Conservation (phyloP, 2,888 invertebrate species). For the Apodemia zela region DNA sequence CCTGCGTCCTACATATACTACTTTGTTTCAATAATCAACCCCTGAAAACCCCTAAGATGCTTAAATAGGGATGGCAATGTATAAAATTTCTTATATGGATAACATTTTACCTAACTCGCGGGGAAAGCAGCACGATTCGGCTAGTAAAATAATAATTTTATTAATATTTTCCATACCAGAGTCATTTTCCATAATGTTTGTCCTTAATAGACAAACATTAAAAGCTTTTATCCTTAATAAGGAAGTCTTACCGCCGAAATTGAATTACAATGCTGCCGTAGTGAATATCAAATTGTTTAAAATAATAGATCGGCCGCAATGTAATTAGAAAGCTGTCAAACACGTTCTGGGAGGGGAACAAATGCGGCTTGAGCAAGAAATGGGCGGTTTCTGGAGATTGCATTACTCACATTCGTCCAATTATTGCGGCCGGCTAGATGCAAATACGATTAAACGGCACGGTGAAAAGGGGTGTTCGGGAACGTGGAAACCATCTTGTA, state of each 20-base stretch:
- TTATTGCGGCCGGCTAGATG: background rate
- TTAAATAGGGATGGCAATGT: too few relatives aligned
- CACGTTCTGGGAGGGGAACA: background rate
- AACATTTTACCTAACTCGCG: too few relatives aligned
- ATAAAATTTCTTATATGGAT: too few relatives aligned
- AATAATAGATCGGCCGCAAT: conserved; percentile 9
- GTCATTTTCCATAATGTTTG: too few relatives aligned
- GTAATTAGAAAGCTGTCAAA: conserved; percentile 7
- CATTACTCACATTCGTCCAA: conserved; percentile 1
- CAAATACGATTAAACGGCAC: conserved; percentile 2
- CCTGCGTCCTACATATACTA: too few relatives aligned
- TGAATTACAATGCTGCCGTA: background rate
- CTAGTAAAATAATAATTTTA: background rate
- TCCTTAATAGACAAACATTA: background rate
- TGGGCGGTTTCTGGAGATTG: conserved; percentile 9
- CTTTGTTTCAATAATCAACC: too few relatives aligned
- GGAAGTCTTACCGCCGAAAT: background rate
- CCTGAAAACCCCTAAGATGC: too few relatives aligned
- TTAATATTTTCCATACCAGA: background rate
- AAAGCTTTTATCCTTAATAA: conserved; percentile 14
- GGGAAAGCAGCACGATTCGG: too few relatives aligned
- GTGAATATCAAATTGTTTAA: background rate
- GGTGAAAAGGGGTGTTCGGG: background rate
- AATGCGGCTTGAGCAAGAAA: background rate
- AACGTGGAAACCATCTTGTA: background rate